phyloP scores from a whole-genome alignment of 2,797 vertebrate species.

The Urosaurus nigricauda region DNA sequence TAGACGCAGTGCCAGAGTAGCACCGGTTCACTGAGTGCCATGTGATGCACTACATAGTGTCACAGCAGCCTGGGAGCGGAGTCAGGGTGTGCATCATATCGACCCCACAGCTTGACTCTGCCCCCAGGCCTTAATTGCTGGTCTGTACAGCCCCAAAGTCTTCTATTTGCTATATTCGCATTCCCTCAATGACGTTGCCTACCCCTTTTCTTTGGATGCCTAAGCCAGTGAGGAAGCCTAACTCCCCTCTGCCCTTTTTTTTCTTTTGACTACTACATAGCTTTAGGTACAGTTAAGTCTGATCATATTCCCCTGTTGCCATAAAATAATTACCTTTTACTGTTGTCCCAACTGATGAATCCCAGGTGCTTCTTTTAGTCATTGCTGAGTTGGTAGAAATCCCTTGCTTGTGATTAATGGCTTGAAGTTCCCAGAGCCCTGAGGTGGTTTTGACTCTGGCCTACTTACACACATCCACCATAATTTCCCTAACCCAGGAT shows the following conservation, averaged over 20 bases:
- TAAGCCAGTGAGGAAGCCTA: not conserved
- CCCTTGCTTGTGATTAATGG: conserved; percentile 27
- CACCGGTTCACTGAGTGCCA: too few species aligned
- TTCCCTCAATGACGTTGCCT: too few species aligned
- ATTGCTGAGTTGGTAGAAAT: not conserved
- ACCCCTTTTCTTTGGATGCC: too few species aligned
- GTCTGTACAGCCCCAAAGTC: too few species aligned
- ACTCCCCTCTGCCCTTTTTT: not conserved
- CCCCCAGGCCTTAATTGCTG: too few species aligned
- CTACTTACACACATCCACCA: not conserved
- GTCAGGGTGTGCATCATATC: too few species aligned
- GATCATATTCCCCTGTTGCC: conserved; percentile 27
- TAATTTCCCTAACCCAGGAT: not conserved
- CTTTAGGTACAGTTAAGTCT: not conserved
- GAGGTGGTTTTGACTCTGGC: conserved; percentile 6
- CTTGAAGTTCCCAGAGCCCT: not conserved
- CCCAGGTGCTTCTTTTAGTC: conserved; percentile 35
- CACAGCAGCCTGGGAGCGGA: too few species aligned
- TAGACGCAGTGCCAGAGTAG: too few species aligned
- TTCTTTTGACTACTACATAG: not conserved
- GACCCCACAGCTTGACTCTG: too few species aligned
- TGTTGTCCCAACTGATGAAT: conserved; percentile 39
- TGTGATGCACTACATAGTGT: too few species aligned
- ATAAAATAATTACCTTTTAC: conserved; percentile 32
- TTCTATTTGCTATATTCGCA: too few species aligned